Evolutionary conservation across 1,140 invertebrate genomes (phyloP).

Genomic region (Neuroterus valhalla): DNA sequence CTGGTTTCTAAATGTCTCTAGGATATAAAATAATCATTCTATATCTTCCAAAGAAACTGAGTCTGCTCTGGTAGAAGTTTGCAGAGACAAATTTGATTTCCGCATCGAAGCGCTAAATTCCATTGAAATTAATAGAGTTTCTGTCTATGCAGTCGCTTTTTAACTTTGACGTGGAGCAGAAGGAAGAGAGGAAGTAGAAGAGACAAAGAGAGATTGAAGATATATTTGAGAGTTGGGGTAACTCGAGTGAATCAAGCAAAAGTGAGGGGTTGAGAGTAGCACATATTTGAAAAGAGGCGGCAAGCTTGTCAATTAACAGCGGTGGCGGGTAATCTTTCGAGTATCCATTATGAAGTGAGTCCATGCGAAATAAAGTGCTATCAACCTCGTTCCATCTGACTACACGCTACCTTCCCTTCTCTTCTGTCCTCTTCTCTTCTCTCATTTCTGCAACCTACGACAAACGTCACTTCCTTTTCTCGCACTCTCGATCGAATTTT

Average conservation of each 20-base stretch:
- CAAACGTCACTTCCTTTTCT: conserved; percentile 22
- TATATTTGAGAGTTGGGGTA: conserved; percentile 40
- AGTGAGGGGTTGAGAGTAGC: neutral
- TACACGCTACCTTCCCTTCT: conserved; percentile 10
- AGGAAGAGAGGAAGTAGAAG: conserved; percentile 38
- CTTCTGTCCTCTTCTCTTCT: no score
- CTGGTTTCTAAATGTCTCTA: no score
- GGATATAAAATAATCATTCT: no score
- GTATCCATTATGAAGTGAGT: conserved; percentile 48
- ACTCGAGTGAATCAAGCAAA: conserved; percentile 32
- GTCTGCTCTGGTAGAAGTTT: no score
- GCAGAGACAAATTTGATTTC: neutral
- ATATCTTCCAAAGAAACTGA: no score
- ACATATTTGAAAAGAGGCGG: conserved; percentile 35
- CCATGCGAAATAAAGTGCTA: conserved; percentile 45
- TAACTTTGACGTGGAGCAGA: neutral
- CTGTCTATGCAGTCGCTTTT: neutral
- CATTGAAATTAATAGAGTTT: conserved; percentile 47
- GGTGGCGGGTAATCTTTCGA: conserved; percentile 47
- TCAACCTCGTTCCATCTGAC: conserved; percentile 44
- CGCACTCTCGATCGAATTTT: conserved; percentile 2
- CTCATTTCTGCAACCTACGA: conserved; percentile 13
- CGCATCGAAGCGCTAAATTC: neutral
- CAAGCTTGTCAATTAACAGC: conserved; percentile 51
- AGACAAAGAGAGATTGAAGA: conserved; percentile 17